phyloP scores from a whole-genome alignment of 2,888 invertebrate species.

The Latrodectus hesperus region DNA sequence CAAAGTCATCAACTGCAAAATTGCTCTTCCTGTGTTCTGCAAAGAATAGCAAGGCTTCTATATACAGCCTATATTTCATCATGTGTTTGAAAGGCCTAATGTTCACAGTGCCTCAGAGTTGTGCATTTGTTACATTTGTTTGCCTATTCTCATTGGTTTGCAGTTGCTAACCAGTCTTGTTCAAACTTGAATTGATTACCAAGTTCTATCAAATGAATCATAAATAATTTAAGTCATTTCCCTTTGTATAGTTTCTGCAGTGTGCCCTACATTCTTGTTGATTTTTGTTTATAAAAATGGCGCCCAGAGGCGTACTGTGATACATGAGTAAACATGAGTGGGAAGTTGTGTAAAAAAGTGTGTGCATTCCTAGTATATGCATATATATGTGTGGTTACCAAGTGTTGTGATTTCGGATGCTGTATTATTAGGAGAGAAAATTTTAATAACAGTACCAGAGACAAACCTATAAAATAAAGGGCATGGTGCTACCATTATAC shows the following conservation, averaged over 20 bases:
- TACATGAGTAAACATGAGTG: conserved; percentile 46
- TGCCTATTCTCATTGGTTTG: conserved; percentile 37
- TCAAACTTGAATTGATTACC: conserved; percentile 38
- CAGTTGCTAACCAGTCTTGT: conserved; percentile 44
- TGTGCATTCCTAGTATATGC: conserved; percentile 54
- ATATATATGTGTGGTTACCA: conserved; percentile 29
- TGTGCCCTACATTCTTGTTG: conserved; percentile 26
- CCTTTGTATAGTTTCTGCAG: conserved; percentile 35
- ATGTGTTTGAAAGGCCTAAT: conserved; percentile 52
- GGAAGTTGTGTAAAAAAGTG: conserved; percentile 48
- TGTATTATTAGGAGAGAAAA: conserved; percentile 49
- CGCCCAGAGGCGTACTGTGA: conserved; percentile 65
- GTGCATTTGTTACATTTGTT: conserved; percentile 50
- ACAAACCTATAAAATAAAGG: conserved; percentile 52
- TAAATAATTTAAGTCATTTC: conserved; percentile 26
- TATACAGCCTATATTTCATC: conserved; percentile 50
- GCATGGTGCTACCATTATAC: conserved; percentile 27
- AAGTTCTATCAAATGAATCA: conserved; percentile 30
- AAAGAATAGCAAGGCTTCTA: conserved; percentile 53
- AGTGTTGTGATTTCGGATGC: conserved; percentile 38
- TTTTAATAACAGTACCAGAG: conserved; percentile 49
- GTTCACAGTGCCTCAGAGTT: conserved; percentile 69
- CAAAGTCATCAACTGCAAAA: conserved; percentile 51
- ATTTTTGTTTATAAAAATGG: conserved; percentile 49
- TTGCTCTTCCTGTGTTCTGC: conserved; percentile 51